Conservation (phyloP, 2,797 vertebrate species). For the Aselliscus stoliczkanus region DNA sequence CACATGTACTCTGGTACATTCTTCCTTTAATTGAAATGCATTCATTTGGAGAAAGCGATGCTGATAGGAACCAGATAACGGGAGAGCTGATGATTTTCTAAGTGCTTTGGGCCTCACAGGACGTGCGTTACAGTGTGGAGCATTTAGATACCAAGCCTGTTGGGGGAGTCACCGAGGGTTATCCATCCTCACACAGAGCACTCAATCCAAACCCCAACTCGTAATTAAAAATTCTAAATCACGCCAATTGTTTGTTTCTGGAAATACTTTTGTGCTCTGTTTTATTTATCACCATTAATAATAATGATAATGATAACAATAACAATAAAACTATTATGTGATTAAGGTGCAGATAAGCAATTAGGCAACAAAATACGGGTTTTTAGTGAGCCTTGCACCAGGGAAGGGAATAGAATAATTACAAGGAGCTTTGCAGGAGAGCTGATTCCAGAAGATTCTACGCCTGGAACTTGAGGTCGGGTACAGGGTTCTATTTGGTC, state of each 20-base stretch:
- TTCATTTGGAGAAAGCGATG: slow-evolving; percentile 48
- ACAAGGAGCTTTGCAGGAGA: background rate
- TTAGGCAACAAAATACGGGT: slow-evolving; percentile 32
- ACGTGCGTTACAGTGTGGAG: slow-evolving; percentile 53
- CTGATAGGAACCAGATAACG: slow-evolving; percentile 62
- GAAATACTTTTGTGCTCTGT: slow-evolving; percentile 42
- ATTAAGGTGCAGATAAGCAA: slow-evolving; percentile 71
- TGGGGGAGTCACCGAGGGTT: background rate
- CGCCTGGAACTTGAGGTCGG: background rate
- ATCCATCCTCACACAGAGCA: background rate
- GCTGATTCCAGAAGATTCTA: slow-evolving; percentile 6
- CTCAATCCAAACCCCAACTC: slow-evolving; percentile 23
- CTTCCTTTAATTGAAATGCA: slow-evolving; percentile 53
- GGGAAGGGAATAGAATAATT: slow-evolving; percentile 25
- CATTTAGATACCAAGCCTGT: slow-evolving; percentile 49
- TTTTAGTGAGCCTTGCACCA: background rate
- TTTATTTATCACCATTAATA: slow-evolving; percentile 68
- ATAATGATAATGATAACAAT: slow-evolving; percentile 58
- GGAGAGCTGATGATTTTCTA: slow-evolving; percentile 29
- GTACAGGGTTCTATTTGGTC: background rate
- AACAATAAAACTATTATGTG: slow-evolving; percentile 71
- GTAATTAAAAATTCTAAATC: slow-evolving; percentile 75
- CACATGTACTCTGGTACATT: slow-evolving; percentile 43
- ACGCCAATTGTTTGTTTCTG: slow-evolving; percentile 36
- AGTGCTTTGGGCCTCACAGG: slow-evolving; percentile 14